phyloP scores from a whole-genome alignment of 2,797 vertebrate genomes.

The Sebastolobus alascanus region DNA sequence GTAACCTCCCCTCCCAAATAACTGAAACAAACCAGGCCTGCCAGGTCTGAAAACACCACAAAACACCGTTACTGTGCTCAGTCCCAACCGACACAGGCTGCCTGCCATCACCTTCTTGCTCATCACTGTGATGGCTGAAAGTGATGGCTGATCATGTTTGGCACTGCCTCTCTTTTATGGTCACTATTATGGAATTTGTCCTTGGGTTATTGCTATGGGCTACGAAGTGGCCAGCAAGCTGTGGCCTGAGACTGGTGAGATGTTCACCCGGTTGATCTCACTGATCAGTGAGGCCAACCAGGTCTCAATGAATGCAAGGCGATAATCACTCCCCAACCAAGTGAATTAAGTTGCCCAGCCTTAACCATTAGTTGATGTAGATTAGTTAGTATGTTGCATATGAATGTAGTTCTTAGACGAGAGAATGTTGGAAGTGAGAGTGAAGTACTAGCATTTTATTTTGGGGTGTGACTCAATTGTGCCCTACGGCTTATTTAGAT shows the following conservation, averaged over 20 bases:
- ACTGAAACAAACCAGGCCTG: background rate
- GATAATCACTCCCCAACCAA: background rate
- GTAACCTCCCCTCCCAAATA: background rate
- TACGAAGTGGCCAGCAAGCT: background rate
- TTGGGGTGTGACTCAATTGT: constrained; percentile 55
- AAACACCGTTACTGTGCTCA: background rate
- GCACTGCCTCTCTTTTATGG: background rate
- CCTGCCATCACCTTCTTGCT: background rate
- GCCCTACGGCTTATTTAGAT: constrained; percentile 45
- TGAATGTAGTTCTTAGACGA: background rate
- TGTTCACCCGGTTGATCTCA: background rate
- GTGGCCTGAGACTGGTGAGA: background rate
- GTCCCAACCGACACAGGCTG: background rate
- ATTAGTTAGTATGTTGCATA: background rate
- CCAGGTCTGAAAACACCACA: background rate
- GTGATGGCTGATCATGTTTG: background rate
- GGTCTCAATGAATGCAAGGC: background rate
- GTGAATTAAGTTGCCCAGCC: background rate
- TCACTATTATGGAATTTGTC: background rate
- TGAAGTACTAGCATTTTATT: constrained; percentile 51
- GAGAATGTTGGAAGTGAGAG: constrained; percentile 19
- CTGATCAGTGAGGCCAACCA: background rate
- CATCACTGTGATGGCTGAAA: background rate
- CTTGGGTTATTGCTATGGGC: background rate
- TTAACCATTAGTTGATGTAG: background rate